Evolutionary conservation across 1,140 invertebrate genomes (phyloP).

Genomic region (Drosophila cardini): DNA sequence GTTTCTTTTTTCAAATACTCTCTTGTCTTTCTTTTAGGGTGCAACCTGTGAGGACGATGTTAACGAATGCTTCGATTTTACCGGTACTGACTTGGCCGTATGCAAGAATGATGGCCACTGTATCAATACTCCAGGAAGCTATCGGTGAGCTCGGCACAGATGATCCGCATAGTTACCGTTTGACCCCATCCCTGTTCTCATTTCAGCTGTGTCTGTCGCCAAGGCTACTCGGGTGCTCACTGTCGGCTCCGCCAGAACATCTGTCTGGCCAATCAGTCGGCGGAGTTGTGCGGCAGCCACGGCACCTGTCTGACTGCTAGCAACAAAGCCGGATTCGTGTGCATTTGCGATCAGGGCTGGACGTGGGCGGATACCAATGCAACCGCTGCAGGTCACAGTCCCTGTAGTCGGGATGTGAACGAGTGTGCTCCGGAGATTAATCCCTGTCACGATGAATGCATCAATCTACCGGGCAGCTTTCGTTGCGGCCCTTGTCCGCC

Average conservation of each 20-base stretch:
- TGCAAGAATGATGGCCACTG: conserved; percentile 97
- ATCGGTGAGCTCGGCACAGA: conserved; percentile 86
- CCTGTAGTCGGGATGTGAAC: conserved; percentile 89
- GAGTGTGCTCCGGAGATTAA: conserved; percentile 91
- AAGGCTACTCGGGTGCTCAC: conserved; percentile 92
- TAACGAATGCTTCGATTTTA: conserved; percentile 92
- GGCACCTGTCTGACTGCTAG: conserved; percentile 91
- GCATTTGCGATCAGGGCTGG: conserved; percentile 95
- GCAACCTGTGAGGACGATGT: conserved; percentile 91
- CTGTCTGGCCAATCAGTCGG: conserved; percentile 89
- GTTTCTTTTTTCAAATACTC: no score
- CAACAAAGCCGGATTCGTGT: conserved; percentile 87
- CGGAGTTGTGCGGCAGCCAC: conserved; percentile 94
- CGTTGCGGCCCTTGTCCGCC: conserved; percentile 92
- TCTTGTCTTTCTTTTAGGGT: conserved; percentile 86
- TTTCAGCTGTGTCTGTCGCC: conserved; percentile 90
- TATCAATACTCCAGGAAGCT: conserved; percentile 91
- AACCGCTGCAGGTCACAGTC: conserved; percentile 87
- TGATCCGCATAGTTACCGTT: not conserved
- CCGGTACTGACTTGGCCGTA: conserved; percentile 91
- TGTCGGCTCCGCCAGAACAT: conserved; percentile 90
- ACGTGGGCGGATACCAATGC: conserved; percentile 87
- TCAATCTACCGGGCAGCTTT: conserved; percentile 94
- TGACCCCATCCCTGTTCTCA: not conserved
- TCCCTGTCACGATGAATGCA: conserved; percentile 93